Base-by-base conservation (phyloP, 1,140 invertebrate genomes). In the Hetaerina americana region DNA sequence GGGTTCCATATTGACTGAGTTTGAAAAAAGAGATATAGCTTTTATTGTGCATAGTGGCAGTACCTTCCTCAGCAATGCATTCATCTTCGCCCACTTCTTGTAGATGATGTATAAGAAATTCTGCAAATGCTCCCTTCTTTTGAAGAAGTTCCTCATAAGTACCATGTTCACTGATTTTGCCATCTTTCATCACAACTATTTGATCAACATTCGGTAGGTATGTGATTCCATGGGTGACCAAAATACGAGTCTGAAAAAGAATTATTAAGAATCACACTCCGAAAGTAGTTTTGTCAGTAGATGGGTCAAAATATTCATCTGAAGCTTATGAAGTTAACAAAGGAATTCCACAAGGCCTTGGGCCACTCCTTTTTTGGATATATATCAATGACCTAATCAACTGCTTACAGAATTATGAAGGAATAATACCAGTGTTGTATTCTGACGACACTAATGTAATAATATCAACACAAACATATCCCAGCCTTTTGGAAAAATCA, bases 201-300 rank as follows among this genome's bases (percentile, higher is more conserved):
- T 92, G 86, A 82, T 97, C 93, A 0, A 92, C 90, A 78, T 95
- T 87, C 0, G 92, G 90, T 74, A 97, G 83, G 78, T 92, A 95
- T 0, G 92, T 92, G 66, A 97, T 92, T 73, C 92, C 90, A 78
- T 97, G 94, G 0, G 94, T 97, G 22, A 96, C 93, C 68, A 96
- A 84, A 25, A 97, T 78, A 73, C 93, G 84, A 0, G 93, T 95
- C 72, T 72, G 69, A 1, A 72, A 28, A 27, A 26, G 8, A 22
- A 67, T 10, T 8, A 6, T 5, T 15, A 40, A 8, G 31, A 40
- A 8, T 40, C 6, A 8, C 6, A 67, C 6, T n/a, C 8, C 6
- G 22, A n/a, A 8, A 67, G 22, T 24, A 67, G 5, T 67, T 8
- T 8, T 10, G 26, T 24, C 8, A 26, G 5, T 24, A 22, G 6